phyloP scores from a whole-genome alignment of 1,140 invertebrate species.

The Acromyrmex echinatior region DNA sequence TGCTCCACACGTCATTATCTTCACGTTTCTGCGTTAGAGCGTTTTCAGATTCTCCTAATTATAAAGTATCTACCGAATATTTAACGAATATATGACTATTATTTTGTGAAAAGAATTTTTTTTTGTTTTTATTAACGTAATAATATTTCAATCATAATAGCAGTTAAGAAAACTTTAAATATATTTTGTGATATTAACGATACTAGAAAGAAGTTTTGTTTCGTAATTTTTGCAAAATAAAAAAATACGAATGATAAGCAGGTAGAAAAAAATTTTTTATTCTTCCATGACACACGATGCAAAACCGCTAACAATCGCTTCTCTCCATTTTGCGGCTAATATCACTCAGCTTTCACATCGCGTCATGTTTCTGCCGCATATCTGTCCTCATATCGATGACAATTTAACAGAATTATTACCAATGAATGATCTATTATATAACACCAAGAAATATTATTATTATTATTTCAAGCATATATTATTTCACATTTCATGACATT shows the following conservation, averaged over 20 bases:
- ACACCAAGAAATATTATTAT: neutral
- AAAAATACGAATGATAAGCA: neutral
- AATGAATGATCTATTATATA: neutral
- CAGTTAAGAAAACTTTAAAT: no score
- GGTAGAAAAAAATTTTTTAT: neutral
- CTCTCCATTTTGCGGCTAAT: conserved; percentile 3
- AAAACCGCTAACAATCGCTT: conserved; percentile 35
- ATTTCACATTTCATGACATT: neutral
- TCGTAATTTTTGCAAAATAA: neutral
- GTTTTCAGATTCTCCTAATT: conserved; percentile 46
- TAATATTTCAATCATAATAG: neutral
- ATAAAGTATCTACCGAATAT: neutral
- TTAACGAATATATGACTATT: conserved; percentile 17
- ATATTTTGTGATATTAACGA: neutral
- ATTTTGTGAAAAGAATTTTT: neutral
- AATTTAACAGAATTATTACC: neutral
- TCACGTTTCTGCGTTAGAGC: conserved; percentile 10
- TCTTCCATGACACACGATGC: neutral
- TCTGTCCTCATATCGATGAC: neutral
- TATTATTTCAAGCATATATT: neutral
- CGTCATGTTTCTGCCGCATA: neutral
- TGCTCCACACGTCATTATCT: conserved; percentile 49
- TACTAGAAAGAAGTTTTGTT: neutral
- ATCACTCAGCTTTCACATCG: neutral
- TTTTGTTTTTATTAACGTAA: neutral